These are phyloP conservation scores for Amorpha juglandis DNA, from an alignment of 2,888 invertebrate species.

Conservation along the genomic window DNA sequence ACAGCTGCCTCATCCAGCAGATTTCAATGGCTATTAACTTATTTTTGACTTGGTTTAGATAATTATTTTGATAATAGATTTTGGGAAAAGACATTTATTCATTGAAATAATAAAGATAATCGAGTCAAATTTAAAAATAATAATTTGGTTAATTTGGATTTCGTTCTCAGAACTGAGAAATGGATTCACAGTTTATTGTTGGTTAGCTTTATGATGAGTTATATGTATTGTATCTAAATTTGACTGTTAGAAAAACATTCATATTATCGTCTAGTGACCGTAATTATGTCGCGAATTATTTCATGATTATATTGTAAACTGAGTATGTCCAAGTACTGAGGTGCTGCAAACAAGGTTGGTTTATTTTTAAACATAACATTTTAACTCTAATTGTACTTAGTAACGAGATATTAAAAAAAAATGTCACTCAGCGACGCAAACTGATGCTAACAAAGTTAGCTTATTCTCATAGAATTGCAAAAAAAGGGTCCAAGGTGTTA, in stretches of 20 bases:
- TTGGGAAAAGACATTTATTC: no score
- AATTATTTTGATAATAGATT: no score
- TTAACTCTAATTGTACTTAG: constrained; percentile 23
- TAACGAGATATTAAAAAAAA: constrained; percentile 35
- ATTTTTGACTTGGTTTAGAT: no score
- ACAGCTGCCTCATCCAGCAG: no score
- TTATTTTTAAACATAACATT: constrained; percentile 25
- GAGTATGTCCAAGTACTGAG: background rate
- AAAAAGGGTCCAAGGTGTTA: background rate
- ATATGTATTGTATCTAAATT: background rate
- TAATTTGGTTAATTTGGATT: no score
- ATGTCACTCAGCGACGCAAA: constrained; percentile 33
- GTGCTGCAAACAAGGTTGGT: background rate
- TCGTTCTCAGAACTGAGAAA: no score
- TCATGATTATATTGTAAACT: background rate
- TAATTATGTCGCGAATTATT: background rate
- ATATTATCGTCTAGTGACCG: constrained; percentile 1
- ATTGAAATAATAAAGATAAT: no score
- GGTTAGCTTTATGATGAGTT: no score
- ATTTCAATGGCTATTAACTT: no score
- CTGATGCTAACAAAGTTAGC: constrained; percentile 2
- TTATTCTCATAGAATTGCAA: background rate
- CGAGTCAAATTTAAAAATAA: no score
- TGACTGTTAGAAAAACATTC: background rate
- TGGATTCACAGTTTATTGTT: no score